Base-by-base conservation (phyloP, 37 sponge, comb jelly and placozoan species). In the Spongia lamella region DNA sequence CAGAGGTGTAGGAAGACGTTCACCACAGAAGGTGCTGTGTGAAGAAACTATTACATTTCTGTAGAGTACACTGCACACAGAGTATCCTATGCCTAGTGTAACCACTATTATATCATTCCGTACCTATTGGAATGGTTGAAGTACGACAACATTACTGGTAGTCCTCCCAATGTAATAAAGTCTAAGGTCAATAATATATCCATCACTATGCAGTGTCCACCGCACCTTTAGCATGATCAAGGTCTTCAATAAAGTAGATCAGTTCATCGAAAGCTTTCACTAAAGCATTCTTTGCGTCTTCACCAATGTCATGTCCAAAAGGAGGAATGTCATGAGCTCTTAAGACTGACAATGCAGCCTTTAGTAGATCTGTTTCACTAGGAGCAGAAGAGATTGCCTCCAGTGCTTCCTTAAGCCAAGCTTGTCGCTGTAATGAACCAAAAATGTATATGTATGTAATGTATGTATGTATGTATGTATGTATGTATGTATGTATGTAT, bases 171-270 rank as follows among this genome's bases (percentile, higher is more conserved):
- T 26, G 81, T 81, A 3, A 86, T 86, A 11, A 86, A 61, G 36
- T 86, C 87, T 86, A 33, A 25, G 2, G 17, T 33, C 62, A 57
- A 7, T 24, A 16, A 27, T 29, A 33, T 32, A 3, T 27, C 62
- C 27, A 9, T 5, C 33, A 61, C 62, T 19, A 55, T 20, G 32
- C 19, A 31, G 56, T 14, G 32, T 52, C 22, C 13, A 15, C 20
- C 63, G n/a, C 20, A 86, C 86, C 86, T 43, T 73, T 73, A 32
- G 86, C 86, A 67, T 86, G 86, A 38, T 86, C 86, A 66, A 86
- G 49, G 34, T 86, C 86, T 19, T 86, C 86, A 40, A 79, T 68
- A 38, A 75, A 79, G 62, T 86, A 86, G 38, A 73, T 50, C 1
- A 73, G 68, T 20, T 86, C 60, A 19, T 86, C 80, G 17, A 79